Percentiles rank a stretch among this genome's conserved stretches.
Evolutionary conservation across 2,888 invertebrate genomes (phyloP).

Genomic region (Drosophila limbata): DNA sequence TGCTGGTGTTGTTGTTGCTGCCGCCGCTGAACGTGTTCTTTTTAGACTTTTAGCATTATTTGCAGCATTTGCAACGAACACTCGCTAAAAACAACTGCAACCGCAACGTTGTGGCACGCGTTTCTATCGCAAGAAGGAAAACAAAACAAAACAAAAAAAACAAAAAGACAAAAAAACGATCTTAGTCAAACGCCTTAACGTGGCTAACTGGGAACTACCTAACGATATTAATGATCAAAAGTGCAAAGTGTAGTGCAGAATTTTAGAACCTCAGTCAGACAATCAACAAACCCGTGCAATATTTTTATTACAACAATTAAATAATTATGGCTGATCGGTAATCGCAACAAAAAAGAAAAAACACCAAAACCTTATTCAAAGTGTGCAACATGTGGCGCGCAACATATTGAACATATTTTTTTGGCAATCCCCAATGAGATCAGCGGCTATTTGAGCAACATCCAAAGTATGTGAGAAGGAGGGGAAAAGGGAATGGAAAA

Average conservation of each 20-base stretch:
- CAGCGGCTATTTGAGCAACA: constrained; percentile 43
- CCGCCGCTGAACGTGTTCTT: constrained; percentile 79
- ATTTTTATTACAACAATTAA: constrained; percentile 18
- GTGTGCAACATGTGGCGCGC: constrained; percentile 61
- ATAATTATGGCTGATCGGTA: constrained; percentile 17
- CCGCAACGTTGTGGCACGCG: constrained; percentile 85
- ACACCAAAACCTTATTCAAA: constrained; percentile 3
- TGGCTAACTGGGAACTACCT: constrained; percentile 18
- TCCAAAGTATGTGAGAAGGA: constrained; percentile 37
- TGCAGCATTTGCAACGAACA: constrained; percentile 85
- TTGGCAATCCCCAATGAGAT: constrained; percentile 47
- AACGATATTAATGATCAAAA: constrained; percentile 9
- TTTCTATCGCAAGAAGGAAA: constrained; percentile 74
- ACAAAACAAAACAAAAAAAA: constrained; percentile 32
- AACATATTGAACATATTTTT: constrained; percentile 29
- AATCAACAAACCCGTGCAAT: constrained; percentile 46
- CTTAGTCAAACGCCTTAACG: constrained; percentile 23
- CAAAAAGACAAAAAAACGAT: constrained; percentile 32
- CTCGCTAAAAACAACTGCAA: constrained; percentile 85
- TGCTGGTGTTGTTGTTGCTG: constrained; percentile 56
- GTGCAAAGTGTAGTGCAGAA: constrained; percentile 25
- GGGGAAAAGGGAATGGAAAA: not conserved
- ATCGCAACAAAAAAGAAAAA: not conserved
- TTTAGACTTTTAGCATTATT: constrained; percentile 84
- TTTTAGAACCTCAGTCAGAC: constrained; percentile 12